phyloP scores from a whole-genome alignment of 2,113 vertebrate genomes.

The human (Homo sapiens) region GRCh38 chr3:193776001-193776500 shows the following conservation, averaged over 20 bases:
- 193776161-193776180: too few relatives aligned
- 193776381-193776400: background rate
- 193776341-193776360: too few relatives aligned
- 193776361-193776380: background rate
- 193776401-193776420: rapidly evolving
- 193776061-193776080: background rate
- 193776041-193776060: background rate
- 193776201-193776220: too few relatives aligned
- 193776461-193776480: background rate
- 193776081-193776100: background rate
- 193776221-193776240: too few relatives aligned
- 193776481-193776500: background rate
- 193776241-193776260: too few relatives aligned
- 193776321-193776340: too few relatives aligned
- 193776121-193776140: background rate
- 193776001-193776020: background rate
- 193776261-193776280: too few relatives aligned
- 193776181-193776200: too few relatives aligned
- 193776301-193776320: too few relatives aligned
- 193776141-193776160: background rate
- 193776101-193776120: background rate
- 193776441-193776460: background rate
- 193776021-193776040: background rate
- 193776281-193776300: too few relatives aligned
- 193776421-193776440: background rate